Conservation (phyloP, 2,797 vertebrate species). For the Alcedo atthis region DNA sequence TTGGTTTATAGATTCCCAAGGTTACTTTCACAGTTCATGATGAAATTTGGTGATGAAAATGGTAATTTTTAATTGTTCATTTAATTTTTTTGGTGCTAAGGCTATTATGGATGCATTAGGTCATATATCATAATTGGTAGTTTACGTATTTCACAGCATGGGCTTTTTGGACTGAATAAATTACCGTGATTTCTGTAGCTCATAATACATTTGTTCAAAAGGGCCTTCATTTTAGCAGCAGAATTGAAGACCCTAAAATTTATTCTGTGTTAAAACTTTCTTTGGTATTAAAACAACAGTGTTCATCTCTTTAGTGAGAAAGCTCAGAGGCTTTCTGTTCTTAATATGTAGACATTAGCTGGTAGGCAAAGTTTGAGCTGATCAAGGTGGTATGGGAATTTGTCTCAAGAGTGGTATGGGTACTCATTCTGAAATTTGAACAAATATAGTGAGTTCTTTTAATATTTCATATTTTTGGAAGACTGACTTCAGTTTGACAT, state of each 20-base stretch:
- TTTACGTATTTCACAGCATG: not conserved
- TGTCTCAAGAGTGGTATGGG: not conserved
- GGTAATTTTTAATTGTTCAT: not conserved
- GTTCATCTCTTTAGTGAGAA: not conserved
- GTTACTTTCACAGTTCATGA: not conserved
- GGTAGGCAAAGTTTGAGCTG: not conserved
- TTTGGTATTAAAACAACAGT: not conserved
- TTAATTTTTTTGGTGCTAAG: not conserved
- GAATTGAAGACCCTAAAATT: not conserved
- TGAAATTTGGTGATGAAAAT: not conserved
- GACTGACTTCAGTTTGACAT: not conserved
- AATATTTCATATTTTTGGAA: not conserved
- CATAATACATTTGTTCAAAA: not conserved
- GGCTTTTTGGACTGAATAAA: not conserved
- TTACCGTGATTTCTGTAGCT: not conserved
- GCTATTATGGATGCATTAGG: not conserved
- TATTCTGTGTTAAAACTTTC: not conserved
- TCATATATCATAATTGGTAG: not conserved
- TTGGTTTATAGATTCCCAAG: not conserved
- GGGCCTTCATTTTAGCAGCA: not conserved
- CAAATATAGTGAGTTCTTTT: not conserved
- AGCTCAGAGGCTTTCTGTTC: not conserved
- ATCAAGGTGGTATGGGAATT: not conserved
- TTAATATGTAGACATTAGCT: accelerated
- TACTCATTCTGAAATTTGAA: not conserved